Percentiles rank a stretch among this genome's conserved stretches.
phyloP scores from a whole-genome alignment of 2,888 invertebrate genomes.

The Penaeus monodon region DNA sequence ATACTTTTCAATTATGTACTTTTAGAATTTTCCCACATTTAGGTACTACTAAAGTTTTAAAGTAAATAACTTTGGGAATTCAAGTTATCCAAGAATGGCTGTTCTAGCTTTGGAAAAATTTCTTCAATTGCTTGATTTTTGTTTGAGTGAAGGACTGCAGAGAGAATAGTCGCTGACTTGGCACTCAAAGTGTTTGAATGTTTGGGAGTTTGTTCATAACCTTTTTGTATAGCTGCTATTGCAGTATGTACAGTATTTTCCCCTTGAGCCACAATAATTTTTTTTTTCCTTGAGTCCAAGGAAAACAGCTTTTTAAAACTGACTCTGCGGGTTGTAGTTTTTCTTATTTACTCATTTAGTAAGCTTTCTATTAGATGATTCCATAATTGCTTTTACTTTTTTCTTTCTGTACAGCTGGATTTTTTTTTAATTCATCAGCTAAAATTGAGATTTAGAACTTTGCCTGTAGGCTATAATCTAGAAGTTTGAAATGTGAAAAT shows the following conservation, averaged over 20 bases:
- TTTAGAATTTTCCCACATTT: not conserved
- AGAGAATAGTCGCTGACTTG: conserved; percentile 26
- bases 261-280: not conserved
- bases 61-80: not conserved
- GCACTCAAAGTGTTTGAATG: conserved; percentile 27
- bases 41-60: not conserved
- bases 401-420: conserved; percentile 2
- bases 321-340: conserved; percentile 34
- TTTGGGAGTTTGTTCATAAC: conserved; percentile 1
- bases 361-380: conserved; percentile 29
- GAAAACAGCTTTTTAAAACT: conserved; percentile 18
- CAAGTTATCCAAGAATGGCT: not conserved
- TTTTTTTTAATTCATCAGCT: conserved; percentile 26
- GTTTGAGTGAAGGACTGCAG: conserved; percentile 50
- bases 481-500: conserved; percentile 57
- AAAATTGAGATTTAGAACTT: conserved; percentile 54
- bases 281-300: conserved; percentile 13
- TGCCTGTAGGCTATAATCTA: conserved; percentile 54
- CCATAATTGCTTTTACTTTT: conserved; percentile 28
- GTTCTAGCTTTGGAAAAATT: conserved; percentile 39
- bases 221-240: conserved; percentile 20
- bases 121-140: conserved; percentile 45
- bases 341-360: conserved; percentile 29
- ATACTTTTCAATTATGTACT: not conserved
- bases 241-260: conserved; percentile 29